Base-by-base conservation (phyloP, 2,797 vertebrate species). In the Acanthurus lineatus region DNA sequence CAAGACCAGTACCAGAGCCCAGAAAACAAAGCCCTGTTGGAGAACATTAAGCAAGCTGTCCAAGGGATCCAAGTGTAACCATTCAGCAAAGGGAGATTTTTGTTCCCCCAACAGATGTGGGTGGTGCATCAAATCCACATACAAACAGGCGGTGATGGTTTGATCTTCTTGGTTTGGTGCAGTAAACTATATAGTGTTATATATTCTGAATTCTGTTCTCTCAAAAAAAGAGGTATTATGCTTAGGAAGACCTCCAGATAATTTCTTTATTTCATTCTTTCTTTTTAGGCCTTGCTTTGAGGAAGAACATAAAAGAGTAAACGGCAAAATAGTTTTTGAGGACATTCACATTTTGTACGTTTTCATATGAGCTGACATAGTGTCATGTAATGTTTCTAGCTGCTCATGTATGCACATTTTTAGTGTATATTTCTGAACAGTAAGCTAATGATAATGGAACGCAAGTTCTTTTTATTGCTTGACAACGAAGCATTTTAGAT, bases 11-110 rank as follows among this genome's bases (percentile, higher is more conserved):
- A 98, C 96, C 98, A 99, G 96, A 98, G 96, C 93, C 97, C 97
- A 54, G 98, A 99, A 95, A 99, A 98, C 96, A 99, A 99, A 96
- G 97, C 95, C 90, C 96, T 99, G 93, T 94, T 99, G 96, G 98
- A 99, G 95, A 99, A 98, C 93, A 98, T 99, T 95, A 99, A 99
- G 94, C 98, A 99, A 96, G 97, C 98, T 81, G 98, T 99, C 88
- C 97, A 99, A 96, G 98, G 98, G 92, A 99, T 99, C 94, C 98
- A 99, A 96, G 98, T 99, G 93, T 99, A 97, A 96, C 94, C 89
- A 90, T 94, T 88, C 91, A 92, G 93, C 94, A 89, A 83, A 93
- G 77, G 84, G 81, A 62, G 68, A 69, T 42, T 77, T 92, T 91
- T 93, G 89, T 75, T 77, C 28, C 94, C 84, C 77, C 75, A 59